phyloP scores from a whole-genome alignment of 2,888 invertebrate species.

The Chouioia cunea region DNA sequence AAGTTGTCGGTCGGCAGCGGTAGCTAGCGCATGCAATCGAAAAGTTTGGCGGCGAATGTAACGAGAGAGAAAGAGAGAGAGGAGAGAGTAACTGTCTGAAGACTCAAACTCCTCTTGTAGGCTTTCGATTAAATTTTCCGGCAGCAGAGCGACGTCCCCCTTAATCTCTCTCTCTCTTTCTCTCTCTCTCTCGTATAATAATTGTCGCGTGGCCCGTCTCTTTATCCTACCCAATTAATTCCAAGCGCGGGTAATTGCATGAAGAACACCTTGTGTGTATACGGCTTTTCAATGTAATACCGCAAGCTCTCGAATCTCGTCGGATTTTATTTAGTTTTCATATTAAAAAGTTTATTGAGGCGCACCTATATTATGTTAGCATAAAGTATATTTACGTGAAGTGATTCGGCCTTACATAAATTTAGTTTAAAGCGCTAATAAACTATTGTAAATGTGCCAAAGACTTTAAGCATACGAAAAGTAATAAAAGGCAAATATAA shows the following conservation, averaged over 20 bases:
- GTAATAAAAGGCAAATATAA: no score
- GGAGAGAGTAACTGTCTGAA: slow-evolving; percentile 42
- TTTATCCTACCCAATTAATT: slow-evolving; percentile 24
- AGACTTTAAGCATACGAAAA: no score
- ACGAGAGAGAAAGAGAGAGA: slow-evolving; percentile 28
- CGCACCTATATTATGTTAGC: no score
- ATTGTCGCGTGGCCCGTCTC: slow-evolving; percentile 23
- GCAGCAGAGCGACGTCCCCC: background rate
- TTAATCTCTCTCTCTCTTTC: no score
- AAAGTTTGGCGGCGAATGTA: slow-evolving; percentile 34
- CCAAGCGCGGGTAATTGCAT: slow-evolving; percentile 19
- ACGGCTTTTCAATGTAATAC: no score
- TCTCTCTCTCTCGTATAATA: slow-evolving; percentile 26
- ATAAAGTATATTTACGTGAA: no score
- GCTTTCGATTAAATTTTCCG: slow-evolving; percentile 46
- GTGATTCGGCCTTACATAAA: no score
- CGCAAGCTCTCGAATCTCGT: no score
- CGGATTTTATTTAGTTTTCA: no score
- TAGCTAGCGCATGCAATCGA: slow-evolving; percentile 39
- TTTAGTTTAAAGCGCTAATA: no score
- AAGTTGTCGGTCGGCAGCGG: background rate
- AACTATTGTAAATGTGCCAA: no score
- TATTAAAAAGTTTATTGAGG: no score
- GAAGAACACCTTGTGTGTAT: background rate
- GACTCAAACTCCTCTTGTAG: slow-evolving; percentile 16